phyloP scores from a whole-genome alignment of 2,113 vertebrate genomes.

The Setophaga kirtlandii region DNA sequence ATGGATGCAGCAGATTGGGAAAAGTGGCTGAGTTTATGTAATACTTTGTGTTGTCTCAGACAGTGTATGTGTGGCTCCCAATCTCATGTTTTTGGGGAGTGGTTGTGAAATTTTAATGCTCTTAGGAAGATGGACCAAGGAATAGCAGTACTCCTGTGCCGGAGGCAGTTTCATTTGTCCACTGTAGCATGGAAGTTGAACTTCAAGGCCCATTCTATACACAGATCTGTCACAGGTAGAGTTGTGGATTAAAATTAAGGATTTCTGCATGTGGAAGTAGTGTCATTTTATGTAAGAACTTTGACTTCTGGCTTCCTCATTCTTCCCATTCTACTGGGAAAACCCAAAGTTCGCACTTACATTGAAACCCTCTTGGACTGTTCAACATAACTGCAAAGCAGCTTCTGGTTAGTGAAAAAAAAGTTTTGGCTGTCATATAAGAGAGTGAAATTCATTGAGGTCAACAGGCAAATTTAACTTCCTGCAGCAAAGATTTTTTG shows the following conservation, averaged over 20 bases:
- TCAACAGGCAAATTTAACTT: conserved; percentile 42
- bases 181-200: not conserved
- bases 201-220: not conserved
- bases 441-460: not conserved
- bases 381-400: not conserved
- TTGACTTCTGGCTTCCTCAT: conserved; percentile 4
- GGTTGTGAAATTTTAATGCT: not conserved
- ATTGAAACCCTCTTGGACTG: not conserved
- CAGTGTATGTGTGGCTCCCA: not conserved
- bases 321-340: not conserved
- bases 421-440: not conserved
- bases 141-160: not conserved
- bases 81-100: not conserved
- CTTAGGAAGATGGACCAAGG: not conserved
- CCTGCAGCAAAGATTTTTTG: conserved; percentile 19
- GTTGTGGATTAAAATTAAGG: not conserved
- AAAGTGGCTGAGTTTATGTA: not conserved
- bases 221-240: not conserved
- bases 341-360: not conserved
- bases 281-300: not conserved
- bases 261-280: not conserved
- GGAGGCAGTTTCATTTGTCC: not conserved
- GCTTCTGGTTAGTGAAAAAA: conserved; percentile 15
- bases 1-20: not conserved
- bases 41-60: not conserved